A percentile compares a stretch with the other conserved stretches of the same genome.
Evolutionary conservation across 2,113 vertebrate species (phyloP).

Genomic region (Misgurnus mizolepis): DNA sequence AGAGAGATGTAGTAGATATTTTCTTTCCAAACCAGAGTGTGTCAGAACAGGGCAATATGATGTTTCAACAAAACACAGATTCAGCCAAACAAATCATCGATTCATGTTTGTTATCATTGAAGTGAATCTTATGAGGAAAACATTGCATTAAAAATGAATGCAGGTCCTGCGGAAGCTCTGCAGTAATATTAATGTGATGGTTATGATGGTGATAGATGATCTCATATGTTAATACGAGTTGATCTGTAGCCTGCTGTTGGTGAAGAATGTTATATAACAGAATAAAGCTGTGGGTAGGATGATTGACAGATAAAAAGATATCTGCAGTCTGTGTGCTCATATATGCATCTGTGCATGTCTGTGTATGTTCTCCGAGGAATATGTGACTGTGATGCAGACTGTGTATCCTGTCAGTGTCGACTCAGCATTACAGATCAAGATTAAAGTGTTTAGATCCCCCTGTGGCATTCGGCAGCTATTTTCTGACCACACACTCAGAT

Average conservation of each 20-base stretch:
- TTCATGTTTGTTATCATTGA: not conserved
- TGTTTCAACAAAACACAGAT: not conserved
- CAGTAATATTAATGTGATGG: conserved; percentile 5
- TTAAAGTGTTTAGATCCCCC: conserved; percentile 15
- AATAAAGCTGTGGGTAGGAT: conserved; percentile 38
- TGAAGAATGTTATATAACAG: conserved; percentile 57
- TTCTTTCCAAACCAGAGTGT: not conserved
- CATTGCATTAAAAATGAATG: not conserved
- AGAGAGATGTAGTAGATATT: conserved; percentile 16
- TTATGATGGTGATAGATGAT: not conserved
- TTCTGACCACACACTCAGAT: not conserved
- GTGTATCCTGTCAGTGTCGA: conserved; percentile 53
- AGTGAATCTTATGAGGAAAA: not conserved
- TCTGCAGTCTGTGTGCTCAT: conserved; percentile 42
- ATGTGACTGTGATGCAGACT: conserved; percentile 28
- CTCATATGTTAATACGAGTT: conserved; percentile 4
- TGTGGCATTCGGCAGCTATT: not conserved
- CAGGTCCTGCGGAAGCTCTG: not conserved
- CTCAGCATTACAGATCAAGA: conserved; percentile 26
- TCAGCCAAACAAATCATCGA: not conserved
- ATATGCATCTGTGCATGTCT: conserved; percentile 22
- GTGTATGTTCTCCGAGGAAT: conserved; percentile 36
- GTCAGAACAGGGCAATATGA: not conserved
- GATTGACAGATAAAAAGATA: conserved; percentile 48
- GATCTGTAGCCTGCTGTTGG: conserved; percentile 14